Percentiles rank a stretch among this genome's conserved stretches.
phyloP scores from a whole-genome alignment of 2,113 vertebrate genomes.

The Petaurus breviceps region DNA sequence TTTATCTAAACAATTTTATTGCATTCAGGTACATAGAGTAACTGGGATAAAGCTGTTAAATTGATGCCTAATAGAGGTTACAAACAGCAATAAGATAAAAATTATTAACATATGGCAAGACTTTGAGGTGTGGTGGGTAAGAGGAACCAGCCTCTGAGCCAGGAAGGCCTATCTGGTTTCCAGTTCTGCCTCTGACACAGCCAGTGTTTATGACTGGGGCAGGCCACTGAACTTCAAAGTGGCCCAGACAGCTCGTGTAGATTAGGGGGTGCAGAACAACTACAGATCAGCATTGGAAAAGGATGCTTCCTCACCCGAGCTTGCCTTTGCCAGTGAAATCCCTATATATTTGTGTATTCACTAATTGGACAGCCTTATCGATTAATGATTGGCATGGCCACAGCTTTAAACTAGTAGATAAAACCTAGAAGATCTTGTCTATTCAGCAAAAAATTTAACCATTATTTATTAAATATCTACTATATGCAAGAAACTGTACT shows the following conservation, averaged over 20 bases:
- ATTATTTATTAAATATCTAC: not conserved
- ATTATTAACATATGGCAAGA: not conserved
- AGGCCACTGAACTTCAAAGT: too few species aligned
- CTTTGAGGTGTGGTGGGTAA: not conserved
- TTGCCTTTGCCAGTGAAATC: not conserved
- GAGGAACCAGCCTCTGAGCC: not conserved
- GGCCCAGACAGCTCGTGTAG: not conserved
- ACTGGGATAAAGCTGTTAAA: constrained; percentile 30
- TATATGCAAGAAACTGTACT: not conserved
- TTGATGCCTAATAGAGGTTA: not conserved
- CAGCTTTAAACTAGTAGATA: not conserved
- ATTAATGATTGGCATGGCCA: not conserved
- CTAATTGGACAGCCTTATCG: not conserved
- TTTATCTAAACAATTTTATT: constrained; percentile 29
- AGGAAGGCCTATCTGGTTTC: not conserved
- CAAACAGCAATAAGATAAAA: not conserved
- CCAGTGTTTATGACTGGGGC: not conserved
- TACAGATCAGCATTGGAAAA: not conserved
- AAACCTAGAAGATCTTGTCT: not conserved
- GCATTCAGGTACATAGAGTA: constrained; percentile 36
- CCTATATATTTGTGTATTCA: not conserved
- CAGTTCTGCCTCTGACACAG: not conserved
- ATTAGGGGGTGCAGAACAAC: not conserved
- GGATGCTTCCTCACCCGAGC: not conserved
- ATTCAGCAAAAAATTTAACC: not conserved